Conservation (phyloP, 2,888 invertebrate genomes). For the Xestia sexstrigata region DNA sequence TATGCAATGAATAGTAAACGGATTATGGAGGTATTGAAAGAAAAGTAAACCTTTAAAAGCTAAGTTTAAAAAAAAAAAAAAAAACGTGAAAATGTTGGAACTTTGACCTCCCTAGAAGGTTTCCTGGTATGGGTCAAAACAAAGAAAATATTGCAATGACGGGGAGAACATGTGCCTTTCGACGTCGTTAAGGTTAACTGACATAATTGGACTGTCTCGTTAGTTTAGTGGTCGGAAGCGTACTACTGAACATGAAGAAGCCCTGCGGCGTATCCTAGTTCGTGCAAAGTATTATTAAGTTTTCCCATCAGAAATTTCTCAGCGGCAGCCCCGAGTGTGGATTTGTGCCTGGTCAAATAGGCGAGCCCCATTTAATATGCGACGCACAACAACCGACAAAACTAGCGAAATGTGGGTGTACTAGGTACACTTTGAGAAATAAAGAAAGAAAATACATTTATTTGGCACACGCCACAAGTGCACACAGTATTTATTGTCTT, state of each 20-base stretch:
- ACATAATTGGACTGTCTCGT: background rate
- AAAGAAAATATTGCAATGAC: background rate
- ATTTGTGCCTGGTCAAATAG: background rate
- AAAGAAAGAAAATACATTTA: too few relatives aligned
- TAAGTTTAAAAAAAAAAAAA: too few relatives aligned
- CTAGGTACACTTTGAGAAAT: too few relatives aligned
- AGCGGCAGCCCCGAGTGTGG: background rate
- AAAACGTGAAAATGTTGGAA: too few relatives aligned
- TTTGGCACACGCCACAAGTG: too few relatives aligned
- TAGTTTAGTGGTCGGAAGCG: background rate
- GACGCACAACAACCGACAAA: background rate
- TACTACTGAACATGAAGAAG: background rate
- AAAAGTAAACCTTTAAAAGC: too few relatives aligned
- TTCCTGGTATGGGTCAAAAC: background rate
- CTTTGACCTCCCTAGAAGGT: too few relatives aligned
- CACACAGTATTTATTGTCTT: too few relatives aligned
- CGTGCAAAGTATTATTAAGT: background rate
- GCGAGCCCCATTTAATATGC: background rate
- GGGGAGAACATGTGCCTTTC: background rate
- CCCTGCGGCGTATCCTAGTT: background rate
- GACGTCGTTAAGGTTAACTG: background rate
- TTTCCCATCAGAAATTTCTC: background rate
- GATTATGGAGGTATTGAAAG: too few relatives aligned
- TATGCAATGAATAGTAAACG: too few relatives aligned
- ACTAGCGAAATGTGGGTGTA: background rate